These are phyloP conservation scores for Casuarius casuarius DNA, from an alignment of 2,113 vertebrate genomes.

Conservation along the genomic window DNA sequence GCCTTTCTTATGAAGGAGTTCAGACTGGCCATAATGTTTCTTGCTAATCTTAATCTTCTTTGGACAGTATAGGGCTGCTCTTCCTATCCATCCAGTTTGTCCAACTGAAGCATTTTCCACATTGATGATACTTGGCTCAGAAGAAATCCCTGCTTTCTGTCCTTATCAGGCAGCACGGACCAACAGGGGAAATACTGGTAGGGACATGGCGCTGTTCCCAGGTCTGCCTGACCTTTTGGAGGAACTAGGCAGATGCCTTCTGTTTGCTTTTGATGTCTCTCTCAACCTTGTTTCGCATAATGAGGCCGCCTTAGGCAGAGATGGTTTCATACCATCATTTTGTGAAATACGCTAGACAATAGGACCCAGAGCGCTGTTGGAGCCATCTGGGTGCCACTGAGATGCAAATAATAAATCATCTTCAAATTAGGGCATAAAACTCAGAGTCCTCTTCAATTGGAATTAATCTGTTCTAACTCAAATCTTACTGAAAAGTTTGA, in stretches of 20 bases:
- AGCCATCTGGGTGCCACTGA: slow-evolving; percentile 53
- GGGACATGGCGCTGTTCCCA: slow-evolving; percentile 15
- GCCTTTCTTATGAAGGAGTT: not conserved
- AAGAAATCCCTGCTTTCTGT: not conserved
- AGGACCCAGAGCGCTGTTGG: slow-evolving; percentile 4
- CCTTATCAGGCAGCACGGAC: not conserved
- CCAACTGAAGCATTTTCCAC: not conserved
- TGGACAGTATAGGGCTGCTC: not conserved
- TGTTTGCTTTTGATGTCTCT: slow-evolving; percentile 41
- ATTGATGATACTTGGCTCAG: not conserved
- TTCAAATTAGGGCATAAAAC: slow-evolving; percentile 33
- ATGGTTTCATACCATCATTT: slow-evolving; percentile 17
- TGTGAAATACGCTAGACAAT: slow-evolving; percentile 42
- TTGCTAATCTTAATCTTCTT: not conserved
- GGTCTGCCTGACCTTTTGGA: slow-evolving; percentile 41
- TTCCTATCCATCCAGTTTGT: not conserved
- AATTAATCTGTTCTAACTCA: slow-evolving; percentile 4
- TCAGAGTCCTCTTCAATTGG: slow-evolving; percentile 7
- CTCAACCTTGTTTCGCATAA: slow-evolving; percentile 44
- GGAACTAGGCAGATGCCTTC: slow-evolving; percentile 51
- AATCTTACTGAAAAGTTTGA: not conserved
- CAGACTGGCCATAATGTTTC: not conserved
- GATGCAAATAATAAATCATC: slow-evolving; percentile 60
- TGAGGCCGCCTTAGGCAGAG: slow-evolving; percentile 42
- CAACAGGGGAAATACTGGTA: not conserved